These are phyloP conservation scores for Pecten maximus DNA, from an alignment of 2,888 invertebrate species.

Conservation along the genomic window DNA sequence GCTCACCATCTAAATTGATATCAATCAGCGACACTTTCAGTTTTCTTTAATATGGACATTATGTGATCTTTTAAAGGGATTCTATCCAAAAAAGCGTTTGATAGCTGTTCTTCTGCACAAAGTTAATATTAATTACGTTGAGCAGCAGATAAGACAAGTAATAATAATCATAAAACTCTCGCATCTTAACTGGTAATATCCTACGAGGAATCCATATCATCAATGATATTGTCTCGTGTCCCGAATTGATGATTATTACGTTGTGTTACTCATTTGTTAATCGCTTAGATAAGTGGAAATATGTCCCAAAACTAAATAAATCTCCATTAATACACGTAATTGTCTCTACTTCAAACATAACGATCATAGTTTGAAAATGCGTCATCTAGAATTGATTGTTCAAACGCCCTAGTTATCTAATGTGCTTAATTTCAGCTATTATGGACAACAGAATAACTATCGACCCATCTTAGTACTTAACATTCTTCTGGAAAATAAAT, in stretches of 20 bases:
- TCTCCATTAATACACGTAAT: neutral
- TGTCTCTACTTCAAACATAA: neutral
- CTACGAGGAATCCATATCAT: neutral
- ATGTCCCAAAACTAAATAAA: neutral
- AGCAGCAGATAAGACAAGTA: neutral
- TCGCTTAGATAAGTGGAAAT: neutral
- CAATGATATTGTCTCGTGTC: neutral
- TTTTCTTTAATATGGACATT: too few species aligned
- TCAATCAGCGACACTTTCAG: too few species aligned
- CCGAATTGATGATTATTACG: neutral
- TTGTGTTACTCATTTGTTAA: neutral
- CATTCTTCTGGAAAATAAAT: neutral
- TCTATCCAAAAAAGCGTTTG: neutral
- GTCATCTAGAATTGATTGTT: neutral
- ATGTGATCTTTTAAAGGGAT: too few species aligned
- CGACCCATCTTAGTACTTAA: neutral
- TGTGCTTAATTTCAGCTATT: neutral
- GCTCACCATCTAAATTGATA: too few species aligned
- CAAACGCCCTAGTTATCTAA: neutral
- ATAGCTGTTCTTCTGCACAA: neutral
- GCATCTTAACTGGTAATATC: neutral
- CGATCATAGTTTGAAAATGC: neutral
- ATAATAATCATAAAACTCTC: neutral
- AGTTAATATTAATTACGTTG: neutral
- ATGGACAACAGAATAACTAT: neutral